These are phyloP conservation scores for Hipposideros larvatus DNA, from an alignment of 2,797 vertebrate species.

Conservation along the genomic window DNA sequence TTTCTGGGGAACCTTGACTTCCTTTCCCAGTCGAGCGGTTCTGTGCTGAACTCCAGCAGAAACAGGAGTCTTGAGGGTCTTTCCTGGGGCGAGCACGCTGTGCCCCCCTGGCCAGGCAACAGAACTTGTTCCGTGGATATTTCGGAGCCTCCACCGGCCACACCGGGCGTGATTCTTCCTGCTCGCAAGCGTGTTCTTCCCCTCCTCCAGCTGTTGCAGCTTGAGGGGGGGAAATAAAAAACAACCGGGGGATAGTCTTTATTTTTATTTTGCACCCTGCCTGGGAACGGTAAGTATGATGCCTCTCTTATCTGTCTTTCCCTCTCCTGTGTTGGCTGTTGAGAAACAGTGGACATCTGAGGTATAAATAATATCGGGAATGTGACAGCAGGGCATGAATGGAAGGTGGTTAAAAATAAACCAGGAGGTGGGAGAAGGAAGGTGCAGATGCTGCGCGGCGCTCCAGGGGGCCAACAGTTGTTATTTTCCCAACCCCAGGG, in stretches of 20 bases:
- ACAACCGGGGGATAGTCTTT: constrained; percentile 43
- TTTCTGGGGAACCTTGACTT: constrained; percentile 52
- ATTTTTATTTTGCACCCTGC: constrained; percentile 75
- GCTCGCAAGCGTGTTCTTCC: constrained; percentile 59
- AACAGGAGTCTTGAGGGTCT: constrained; percentile 60
- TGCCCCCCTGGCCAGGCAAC: neutral
- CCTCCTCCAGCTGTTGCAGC: constrained; percentile 77
- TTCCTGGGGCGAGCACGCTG: constrained; percentile 44
- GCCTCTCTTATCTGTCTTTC: constrained; percentile 57
- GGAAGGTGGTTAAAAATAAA: constrained; percentile 84
- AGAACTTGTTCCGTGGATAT: constrained; percentile 77
- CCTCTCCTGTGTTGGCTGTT: constrained; percentile 10
- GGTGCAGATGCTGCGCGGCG: constrained; percentile 77
- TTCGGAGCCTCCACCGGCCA: constrained; percentile 80
- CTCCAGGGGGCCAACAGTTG: constrained; percentile 76
- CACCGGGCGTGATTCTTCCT: constrained; percentile 53
- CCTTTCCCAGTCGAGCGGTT: constrained; percentile 12
- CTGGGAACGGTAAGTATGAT: constrained; percentile 86
- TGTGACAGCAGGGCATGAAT: constrained; percentile 83
- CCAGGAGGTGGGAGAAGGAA: constrained; percentile 81
- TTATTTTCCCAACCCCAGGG: constrained; percentile 67
- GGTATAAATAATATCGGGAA: constrained; percentile 78
- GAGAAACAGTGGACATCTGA: constrained; percentile 76
- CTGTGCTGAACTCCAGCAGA: constrained; percentile 68
- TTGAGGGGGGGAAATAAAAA: constrained; percentile 55